These are phyloP conservation scores for Leucoptera coffeella DNA, from an alignment of 2,888 invertebrate species.

Conservation along the genomic window DNA sequence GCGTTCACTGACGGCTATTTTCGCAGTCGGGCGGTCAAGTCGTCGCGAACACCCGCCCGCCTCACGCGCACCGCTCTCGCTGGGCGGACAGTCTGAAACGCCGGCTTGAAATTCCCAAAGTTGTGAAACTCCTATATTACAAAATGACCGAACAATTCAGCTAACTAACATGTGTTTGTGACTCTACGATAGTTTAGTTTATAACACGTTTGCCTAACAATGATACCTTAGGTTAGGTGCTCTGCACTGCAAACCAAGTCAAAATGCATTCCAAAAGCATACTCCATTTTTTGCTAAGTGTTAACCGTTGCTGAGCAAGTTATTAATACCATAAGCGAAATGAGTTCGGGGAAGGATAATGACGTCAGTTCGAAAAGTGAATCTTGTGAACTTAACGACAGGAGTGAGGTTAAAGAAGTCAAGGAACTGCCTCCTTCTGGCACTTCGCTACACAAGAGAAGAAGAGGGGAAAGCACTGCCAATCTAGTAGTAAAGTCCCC, in stretches of 20 bases:
- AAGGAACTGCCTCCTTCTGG: conserved; percentile 32
- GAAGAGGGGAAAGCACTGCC: conserved; percentile 36
- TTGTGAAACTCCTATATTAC: too few species aligned
- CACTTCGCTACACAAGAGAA: conserved; percentile 34
- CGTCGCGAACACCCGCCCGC: conserved; percentile 38
- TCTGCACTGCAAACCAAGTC: too few species aligned
- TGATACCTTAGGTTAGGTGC: too few species aligned
- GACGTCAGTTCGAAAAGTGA: conserved; percentile 19
- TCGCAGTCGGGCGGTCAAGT: conserved; percentile 18
- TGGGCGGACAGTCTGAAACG: conserved; percentile 17
- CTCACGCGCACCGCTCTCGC: conserved; percentile 22
- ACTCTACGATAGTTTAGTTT: too few species aligned
- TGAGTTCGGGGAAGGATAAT: conserved; percentile 32
- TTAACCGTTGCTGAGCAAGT: too few species aligned
- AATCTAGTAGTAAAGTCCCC: conserved; percentile 28
- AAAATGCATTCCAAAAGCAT: too few species aligned
- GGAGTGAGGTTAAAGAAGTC: conserved; percentile 14
- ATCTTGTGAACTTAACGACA: conserved; percentile 11
- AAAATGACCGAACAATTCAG: too few species aligned
- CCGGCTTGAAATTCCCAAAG: too few species aligned
- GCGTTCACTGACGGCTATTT: conserved; percentile 27
- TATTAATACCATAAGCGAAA: too few species aligned
- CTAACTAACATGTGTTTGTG: too few species aligned
- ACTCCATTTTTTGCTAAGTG: too few species aligned
- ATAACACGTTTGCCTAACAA: too few species aligned